Evolutionary conservation across 2,797 vertebrate genomes (phyloP), one percentile per base, ranked within the genome.

Genomic region (Sciurus vulgaris): DNA sequence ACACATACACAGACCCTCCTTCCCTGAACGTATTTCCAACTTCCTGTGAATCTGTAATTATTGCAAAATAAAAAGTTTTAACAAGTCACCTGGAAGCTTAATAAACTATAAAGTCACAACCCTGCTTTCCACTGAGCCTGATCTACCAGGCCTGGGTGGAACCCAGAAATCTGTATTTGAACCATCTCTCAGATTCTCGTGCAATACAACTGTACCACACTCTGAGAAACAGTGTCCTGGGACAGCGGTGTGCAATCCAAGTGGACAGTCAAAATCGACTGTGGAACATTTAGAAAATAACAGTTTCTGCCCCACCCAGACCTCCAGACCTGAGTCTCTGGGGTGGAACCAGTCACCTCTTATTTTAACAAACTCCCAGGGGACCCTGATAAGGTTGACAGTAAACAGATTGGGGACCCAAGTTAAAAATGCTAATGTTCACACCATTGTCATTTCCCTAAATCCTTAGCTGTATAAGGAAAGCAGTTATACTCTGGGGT

Each of bases 291-390:
- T 59, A 65, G 77, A 82, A 84, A 79, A 61, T 18, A 69, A 67
- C 1, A 33, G 28, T 13, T 28, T 26, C 22, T 59, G 11, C 11
- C 38, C 51, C 47, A 13, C 41, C 47, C 38, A 65, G 59, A 54
- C 22, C 15, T n/a, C n/a, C 82, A 56, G 56, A 51, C 38, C 56
- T n/a, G 18, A 17, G 28, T 35, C 54, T 92, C 49, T 3, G 33
- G 35, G 47, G 47, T 76, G 86, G 74, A n/a, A 51, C 33, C 24
- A 18, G 44, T 69, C 59, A 72, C 79, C 56, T 84, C 67, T 95
- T 35, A 92, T 56, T 84, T 79, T 93, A 86, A 96, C 22, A 83
- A 69, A 74, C 24, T 95, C 67, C 35, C 54, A 63, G 73, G 33
- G 89, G 47, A 44, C 56, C 49, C 74, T 38, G 30, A 24, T 49